Evolutionary conservation across 2,888 invertebrate species (phyloP).

Genomic region (Agrilus cyanescens): DNA sequence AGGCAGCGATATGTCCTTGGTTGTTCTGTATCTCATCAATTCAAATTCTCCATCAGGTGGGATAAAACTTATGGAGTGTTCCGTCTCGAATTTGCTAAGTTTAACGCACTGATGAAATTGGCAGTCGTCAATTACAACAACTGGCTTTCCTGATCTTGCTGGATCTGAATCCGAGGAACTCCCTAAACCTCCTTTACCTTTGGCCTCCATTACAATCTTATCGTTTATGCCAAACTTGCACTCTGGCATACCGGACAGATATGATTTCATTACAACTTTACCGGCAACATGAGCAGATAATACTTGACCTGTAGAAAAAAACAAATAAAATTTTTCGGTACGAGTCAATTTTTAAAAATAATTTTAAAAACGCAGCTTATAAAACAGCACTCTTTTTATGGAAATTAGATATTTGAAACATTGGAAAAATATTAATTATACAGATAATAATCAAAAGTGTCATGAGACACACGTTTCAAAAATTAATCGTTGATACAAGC

Average conservation of each 20-base stretch:
- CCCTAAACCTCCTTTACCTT: slow-evolving; percentile 62
- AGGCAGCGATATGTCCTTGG: slow-evolving; percentile 98
- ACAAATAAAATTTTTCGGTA: no score
- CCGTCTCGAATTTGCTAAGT: slow-evolving; percentile 98
- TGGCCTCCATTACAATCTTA: slow-evolving; percentile 96
- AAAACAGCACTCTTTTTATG: no score
- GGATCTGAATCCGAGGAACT: slow-evolving; percentile 58
- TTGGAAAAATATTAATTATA: no score
- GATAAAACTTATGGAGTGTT: slow-evolving; percentile 99
- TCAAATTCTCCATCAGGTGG: slow-evolving; percentile 99
- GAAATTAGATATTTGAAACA: no score
- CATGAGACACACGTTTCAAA: no score
- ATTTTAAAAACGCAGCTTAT: no score
- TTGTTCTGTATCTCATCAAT: slow-evolving; percentile 98
- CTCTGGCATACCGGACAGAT: slow-evolving; percentile 99
- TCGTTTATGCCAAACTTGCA: slow-evolving; percentile 99
- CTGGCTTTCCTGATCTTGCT: slow-evolving; percentile 88
- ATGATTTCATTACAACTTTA: slow-evolving; percentile 99
- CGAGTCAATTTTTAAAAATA: no score
- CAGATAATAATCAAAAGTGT: no score
- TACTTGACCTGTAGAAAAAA: slow-evolving; percentile 71
- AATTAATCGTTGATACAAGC: no score
- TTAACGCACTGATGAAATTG: slow-evolving; percentile 99
- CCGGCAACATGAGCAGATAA: slow-evolving; percentile 98
- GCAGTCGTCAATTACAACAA: slow-evolving; percentile 99